A percentile compares a stretch with the other conserved stretches of the same genome.
Conservation (phyloP, 2,113 vertebrate species). For the Penelope pileata region DNA sequence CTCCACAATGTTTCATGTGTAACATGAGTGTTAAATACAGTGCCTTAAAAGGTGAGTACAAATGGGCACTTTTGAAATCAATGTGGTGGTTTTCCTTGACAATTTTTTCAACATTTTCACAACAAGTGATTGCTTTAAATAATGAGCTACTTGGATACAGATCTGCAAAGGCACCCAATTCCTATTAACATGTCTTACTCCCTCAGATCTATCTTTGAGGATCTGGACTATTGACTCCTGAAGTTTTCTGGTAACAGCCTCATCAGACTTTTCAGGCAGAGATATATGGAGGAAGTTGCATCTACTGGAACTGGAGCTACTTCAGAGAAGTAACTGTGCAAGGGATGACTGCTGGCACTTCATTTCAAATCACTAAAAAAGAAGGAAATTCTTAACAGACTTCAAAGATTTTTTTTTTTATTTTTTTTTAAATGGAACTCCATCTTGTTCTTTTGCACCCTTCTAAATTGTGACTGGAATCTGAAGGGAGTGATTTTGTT, state of each 20-base stretch:
- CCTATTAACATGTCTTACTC: background rate
- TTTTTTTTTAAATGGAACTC: background rate
- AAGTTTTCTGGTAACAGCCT: background rate
- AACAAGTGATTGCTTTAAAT: background rate
- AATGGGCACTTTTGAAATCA: background rate
- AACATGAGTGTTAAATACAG: background rate
- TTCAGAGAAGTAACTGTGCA: conserved; percentile 45
- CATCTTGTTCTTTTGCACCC: conserved; percentile 40
- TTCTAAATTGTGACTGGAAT: conserved; percentile 30
- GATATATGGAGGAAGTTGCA: conserved; percentile 38
- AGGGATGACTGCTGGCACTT: background rate
- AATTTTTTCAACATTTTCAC: background rate
- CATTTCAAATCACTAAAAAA: background rate
- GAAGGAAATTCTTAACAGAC: conserved; percentile 46
- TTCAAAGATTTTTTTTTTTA: conserved; percentile 33
- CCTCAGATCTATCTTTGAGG: background rate
- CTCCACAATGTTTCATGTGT: background rate
- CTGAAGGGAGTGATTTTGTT: conserved; percentile 40
- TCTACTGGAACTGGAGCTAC: conserved; percentile 37
- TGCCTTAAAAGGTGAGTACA: background rate
- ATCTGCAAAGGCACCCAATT: background rate
- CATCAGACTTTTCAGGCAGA: background rate
- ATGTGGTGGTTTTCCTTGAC: background rate
- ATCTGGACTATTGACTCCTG: background rate
- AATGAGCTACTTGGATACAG: background rate